Evolutionary conservation across 2,113 vertebrate species (phyloP).

Genomic region (Heterotis niloticus): DNA sequence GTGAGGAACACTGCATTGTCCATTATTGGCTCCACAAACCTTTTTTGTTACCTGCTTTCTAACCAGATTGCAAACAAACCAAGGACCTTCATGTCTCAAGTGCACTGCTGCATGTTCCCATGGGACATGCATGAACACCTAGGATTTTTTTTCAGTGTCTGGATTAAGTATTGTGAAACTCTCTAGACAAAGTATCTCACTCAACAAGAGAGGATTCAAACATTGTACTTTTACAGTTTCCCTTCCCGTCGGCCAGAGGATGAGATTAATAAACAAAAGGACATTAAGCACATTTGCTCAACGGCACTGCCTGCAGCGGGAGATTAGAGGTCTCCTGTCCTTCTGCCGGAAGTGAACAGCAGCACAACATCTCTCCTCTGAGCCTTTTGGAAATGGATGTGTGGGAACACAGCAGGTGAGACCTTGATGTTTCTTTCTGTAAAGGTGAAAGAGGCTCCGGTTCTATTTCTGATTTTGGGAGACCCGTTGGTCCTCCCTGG

Average conservation of each 20-base stretch:
- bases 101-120: not conserved
- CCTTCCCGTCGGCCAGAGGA: constrained; percentile 37
- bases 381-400: too few species aligned
- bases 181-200: constrained; percentile 16
- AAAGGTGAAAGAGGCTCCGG: too few species aligned
- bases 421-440: too few species aligned
- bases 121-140: not conserved
- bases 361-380: constrained; percentile 35
- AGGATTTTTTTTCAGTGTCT: not conserved
- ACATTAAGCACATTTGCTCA: constrained; percentile 45
- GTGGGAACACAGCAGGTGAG: too few species aligned
- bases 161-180: constrained; percentile 15
- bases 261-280: constrained; percentile 53
- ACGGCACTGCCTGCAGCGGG: constrained; percentile 41
- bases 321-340: constrained; percentile 33
- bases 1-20: not conserved
- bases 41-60: not conserved
- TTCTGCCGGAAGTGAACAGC: constrained; percentile 37
- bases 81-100: not conserved
- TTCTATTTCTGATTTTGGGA: too few species aligned
- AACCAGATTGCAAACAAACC: not conserved
- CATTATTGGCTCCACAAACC: not conserved
- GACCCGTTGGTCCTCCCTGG: too few species aligned
- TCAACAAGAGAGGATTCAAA: constrained; percentile 37
- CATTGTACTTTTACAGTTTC: constrained; percentile 26